Evolutionary conservation across 1,140 invertebrate species (phyloP).

Genomic region (Musca vetustissima): DNA sequence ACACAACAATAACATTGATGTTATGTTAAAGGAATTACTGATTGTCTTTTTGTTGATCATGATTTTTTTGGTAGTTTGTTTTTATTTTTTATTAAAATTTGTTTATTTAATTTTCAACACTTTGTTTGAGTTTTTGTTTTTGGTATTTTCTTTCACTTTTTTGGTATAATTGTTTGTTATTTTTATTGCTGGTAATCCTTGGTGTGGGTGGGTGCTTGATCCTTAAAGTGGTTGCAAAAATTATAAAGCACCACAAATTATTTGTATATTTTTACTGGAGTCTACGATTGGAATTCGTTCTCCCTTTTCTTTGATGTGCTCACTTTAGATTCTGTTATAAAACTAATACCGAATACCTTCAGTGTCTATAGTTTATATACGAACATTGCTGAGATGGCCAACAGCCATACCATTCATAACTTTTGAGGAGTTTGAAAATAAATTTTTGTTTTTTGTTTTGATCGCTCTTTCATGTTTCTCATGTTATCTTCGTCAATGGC

Average conservation of each 20-base stretch:
- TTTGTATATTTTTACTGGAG: background rate
- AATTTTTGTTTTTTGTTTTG: slow-evolving; percentile 1
- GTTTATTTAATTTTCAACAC: background rate
- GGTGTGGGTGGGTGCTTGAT: background rate
- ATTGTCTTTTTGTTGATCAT: slow-evolving; percentile 14
- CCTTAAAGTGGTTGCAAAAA: background rate
- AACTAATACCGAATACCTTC: slow-evolving; percentile 9
- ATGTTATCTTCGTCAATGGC: too few relatives aligned
- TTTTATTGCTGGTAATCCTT: background rate
- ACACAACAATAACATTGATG: background rate
- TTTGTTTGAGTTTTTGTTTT: background rate
- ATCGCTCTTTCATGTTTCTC: background rate
- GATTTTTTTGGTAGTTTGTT: background rate
- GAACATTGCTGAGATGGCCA: too few relatives aligned
- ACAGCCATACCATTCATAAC: slow-evolving; percentile 1
- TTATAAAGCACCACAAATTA: slow-evolving; percentile 1
- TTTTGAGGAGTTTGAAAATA: background rate
- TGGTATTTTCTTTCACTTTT: background rate
- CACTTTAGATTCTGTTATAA: slow-evolving; percentile 19
- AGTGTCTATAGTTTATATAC: slow-evolving; percentile 16
- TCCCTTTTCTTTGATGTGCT: background rate
- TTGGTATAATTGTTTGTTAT: background rate
- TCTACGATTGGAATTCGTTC: background rate
- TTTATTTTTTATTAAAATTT: background rate
- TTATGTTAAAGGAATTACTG: too few relatives aligned